Evolutionary conservation across 2,113 vertebrate species (phyloP).

Genomic region (Corapipo altera): DNA sequence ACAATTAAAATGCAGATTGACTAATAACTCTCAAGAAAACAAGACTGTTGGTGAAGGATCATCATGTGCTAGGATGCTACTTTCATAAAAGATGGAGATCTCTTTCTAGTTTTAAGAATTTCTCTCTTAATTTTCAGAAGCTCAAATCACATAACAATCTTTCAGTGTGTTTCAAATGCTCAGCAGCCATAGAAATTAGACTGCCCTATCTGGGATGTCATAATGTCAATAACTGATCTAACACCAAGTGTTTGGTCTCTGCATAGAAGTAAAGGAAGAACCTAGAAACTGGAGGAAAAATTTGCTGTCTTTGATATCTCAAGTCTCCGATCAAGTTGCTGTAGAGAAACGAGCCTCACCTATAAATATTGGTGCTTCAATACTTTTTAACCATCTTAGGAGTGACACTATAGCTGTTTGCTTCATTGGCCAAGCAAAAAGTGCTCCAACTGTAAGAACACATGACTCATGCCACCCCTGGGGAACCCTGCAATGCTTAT

Average conservation of each 20-base stretch:
- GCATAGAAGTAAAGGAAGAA: neutral
- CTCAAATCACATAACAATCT: neutral
- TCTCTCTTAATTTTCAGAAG: neutral
- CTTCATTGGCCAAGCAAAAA: neutral
- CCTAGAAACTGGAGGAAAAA: neutral
- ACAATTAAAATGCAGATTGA: neutral
- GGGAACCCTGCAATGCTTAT: neutral
- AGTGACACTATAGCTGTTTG: neutral
- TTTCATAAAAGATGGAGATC: neutral
- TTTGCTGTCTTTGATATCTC: neutral
- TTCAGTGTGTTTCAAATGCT: neutral
- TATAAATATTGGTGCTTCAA: neutral
- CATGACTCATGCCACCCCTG: neutral
- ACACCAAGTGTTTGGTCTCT: neutral
- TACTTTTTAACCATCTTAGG: neutral
- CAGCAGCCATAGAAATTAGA: neutral
- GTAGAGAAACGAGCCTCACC: neutral
- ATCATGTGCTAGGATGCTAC: neutral
- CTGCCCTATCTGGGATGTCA: neutral
- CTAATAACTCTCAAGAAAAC: neutral
- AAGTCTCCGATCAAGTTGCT: neutral
- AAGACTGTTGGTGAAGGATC: neutral
- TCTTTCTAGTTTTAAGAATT: neutral
- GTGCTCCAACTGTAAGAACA: neutral
- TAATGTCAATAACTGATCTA: neutral